A percentile compares a stretch with the other conserved stretches of the same genome.
phyloP scores from a whole-genome alignment of 1,140 invertebrate genomes.

The Oscheius sp. region DNA sequence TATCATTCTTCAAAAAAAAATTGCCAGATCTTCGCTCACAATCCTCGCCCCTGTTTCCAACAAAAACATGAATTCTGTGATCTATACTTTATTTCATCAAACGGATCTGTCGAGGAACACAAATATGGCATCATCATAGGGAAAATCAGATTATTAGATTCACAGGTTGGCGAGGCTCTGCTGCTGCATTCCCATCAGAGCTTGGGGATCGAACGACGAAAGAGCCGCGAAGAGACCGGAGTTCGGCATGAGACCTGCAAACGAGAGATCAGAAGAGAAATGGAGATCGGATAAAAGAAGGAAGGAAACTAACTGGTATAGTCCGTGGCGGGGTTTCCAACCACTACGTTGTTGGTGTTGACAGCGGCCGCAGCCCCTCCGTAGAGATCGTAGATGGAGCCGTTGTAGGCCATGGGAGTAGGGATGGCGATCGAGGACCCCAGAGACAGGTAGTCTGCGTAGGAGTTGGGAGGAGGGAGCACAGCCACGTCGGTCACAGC shows the following conservation, averaged over 20 bases:
- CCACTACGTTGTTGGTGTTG: not conserved
- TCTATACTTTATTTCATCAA: too few species aligned
- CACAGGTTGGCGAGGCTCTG: not conserved
- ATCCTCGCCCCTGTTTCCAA: too few species aligned
- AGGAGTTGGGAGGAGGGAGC: not conserved
- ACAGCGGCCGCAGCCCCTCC: too few species aligned
- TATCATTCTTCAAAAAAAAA: too few species aligned
- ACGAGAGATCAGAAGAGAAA: not conserved
- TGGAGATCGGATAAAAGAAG: not conserved
- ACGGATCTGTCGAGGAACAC: too few species aligned
- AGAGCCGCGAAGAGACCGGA: not conserved
- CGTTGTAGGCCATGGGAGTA: not conserved
- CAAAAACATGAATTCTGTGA: too few species aligned
- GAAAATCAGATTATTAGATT: not conserved
- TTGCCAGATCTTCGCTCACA: too few species aligned
- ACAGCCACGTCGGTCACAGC: not conserved
- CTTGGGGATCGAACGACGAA: not conserved
- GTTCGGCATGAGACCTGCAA: not conserved
- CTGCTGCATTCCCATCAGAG: not conserved
- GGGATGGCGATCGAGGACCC: not conserved
- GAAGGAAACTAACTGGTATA: not conserved
- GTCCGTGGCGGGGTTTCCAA: not conserved
- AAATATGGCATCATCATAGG: too few species aligned
- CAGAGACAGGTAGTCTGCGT: not conserved
- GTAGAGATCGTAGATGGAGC: not conserved